Percentiles rank a stretch among this genome's conserved stretches.
These are phyloP conservation scores for Enteromius argenteus DNA, from an alignment of 2,797 vertebrate genomes.

Conservation along the genomic window DNA sequence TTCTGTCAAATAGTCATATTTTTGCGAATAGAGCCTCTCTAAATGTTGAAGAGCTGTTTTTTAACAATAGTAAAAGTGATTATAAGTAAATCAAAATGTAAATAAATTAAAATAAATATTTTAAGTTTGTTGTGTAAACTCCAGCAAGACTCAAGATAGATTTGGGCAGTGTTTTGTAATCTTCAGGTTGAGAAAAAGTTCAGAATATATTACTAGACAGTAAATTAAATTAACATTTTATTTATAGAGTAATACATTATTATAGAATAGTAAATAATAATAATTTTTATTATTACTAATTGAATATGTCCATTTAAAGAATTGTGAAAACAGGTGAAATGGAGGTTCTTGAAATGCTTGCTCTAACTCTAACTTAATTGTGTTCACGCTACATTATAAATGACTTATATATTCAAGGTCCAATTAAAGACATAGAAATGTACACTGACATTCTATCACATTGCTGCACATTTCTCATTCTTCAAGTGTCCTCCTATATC, in stretches of 20 bases:
- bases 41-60: background rate
- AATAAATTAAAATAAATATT: background rate
- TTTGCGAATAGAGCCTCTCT: constrained; percentile 24
- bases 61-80: background rate
- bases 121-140: background rate
- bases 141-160: background rate
- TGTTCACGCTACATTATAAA: background rate
- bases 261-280: too few relatives aligned
- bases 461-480: constrained; percentile 15
- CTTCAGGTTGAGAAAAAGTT: constrained; percentile 15
- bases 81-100: background rate
- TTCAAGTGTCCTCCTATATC: background rate
- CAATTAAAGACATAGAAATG: background rate
- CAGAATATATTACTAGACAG: background rate
- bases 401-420: background rate
- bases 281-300: background rate
- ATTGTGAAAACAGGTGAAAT: background rate
- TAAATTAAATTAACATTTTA: background rate
- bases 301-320: background rate
- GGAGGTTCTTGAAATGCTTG: background rate
- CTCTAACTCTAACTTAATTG: background rate
- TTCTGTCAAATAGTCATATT: constrained; percentile 26
- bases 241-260: background rate
- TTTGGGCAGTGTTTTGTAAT: background rate
- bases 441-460: background rate